Percentiles rank a stretch among this genome's conserved stretches.
phyloP scores from a whole-genome alignment of 1,140 invertebrate species.

The Aphelenchoides besseyi region DNA sequence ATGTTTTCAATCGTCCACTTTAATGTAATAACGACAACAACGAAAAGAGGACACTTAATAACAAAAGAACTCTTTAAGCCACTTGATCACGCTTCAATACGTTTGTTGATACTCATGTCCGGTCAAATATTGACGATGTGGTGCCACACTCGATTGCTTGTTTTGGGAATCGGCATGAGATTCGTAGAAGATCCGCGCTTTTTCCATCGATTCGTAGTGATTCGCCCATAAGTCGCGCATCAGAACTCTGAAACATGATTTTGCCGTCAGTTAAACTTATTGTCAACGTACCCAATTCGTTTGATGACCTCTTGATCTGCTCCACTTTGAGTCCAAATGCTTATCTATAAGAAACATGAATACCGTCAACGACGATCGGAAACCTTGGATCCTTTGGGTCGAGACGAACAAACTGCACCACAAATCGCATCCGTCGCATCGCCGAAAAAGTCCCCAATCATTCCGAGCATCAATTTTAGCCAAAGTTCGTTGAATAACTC shows the following conservation, averaged over 20 bases:
- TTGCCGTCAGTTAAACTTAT: neutral
- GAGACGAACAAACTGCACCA: constrained; percentile 89
- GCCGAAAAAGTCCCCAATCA: constrained; percentile 93
- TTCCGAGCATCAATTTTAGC: constrained; percentile 85
- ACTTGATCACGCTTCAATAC: too few species aligned
- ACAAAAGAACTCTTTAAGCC: neutral
- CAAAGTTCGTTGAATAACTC: constrained; percentile 85
- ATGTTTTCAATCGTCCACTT: neutral
- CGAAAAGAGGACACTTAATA: neutral
- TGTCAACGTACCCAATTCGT: constrained; percentile 65
- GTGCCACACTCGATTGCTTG: neutral
- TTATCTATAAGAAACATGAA: constrained; percentile 65
- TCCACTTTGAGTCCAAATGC: constrained; percentile 80
- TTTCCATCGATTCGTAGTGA: constrained; percentile 1
- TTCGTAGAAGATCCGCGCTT: constrained; percentile 21
- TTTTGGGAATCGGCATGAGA: constrained; percentile 13
- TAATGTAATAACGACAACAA: constrained; percentile 6
- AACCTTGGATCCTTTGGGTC: constrained; percentile 80
- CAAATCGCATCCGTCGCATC: constrained; percentile 83
- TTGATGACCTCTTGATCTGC: constrained; percentile 73
- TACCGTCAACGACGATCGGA: neutral
- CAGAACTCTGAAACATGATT: constrained; percentile 9
- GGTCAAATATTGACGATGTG: constrained; percentile 14
- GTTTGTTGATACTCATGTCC: too few species aligned
- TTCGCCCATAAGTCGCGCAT: neutral